These are phyloP conservation scores for Miltochrista miniata DNA, from an alignment of 2,888 invertebrate genomes.

Conservation along the genomic window DNA sequence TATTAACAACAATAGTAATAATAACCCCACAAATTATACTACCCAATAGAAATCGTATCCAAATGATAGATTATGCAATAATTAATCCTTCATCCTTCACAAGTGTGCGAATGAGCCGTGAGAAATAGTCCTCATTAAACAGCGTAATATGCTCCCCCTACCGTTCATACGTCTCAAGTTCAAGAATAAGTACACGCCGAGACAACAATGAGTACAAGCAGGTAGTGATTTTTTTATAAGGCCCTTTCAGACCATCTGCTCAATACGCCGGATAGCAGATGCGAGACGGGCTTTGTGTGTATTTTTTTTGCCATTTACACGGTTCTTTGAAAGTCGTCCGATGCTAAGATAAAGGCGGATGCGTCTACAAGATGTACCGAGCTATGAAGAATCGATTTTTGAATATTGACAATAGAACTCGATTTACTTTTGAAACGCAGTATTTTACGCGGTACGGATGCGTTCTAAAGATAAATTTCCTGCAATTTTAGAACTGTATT, in stretches of 20 bases:
- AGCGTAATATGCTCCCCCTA: slow-evolving; percentile 23
- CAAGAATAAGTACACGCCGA: slow-evolving; percentile 53
- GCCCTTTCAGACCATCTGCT: slow-evolving; percentile 63
- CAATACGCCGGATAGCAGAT: slow-evolving; percentile 68
- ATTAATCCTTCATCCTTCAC: background rate
- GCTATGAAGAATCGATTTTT: slow-evolving; percentile 60
- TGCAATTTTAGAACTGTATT: background rate
- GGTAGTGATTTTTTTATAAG: slow-evolving; percentile 64
- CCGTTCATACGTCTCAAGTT: slow-evolving; percentile 52
- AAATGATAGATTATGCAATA: background rate
- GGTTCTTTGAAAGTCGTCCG: slow-evolving; percentile 35
- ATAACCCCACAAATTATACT: background rate
- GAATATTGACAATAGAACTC: slow-evolving; percentile 62
- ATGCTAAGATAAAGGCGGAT: slow-evolving; percentile 44
- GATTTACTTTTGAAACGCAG: slow-evolving; percentile 33
- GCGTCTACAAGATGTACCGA: slow-evolving; percentile 33
- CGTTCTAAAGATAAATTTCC: slow-evolving; percentile 10
- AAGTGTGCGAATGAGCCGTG: slow-evolving; percentile 8
- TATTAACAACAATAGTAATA: too few relatives aligned
- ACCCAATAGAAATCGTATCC: background rate
- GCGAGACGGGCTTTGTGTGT: slow-evolving; percentile 57
- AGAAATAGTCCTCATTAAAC: slow-evolving; percentile 22
- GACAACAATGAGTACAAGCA: slow-evolving; percentile 53
- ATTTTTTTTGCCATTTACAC: slow-evolving; percentile 49
- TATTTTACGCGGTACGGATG: slow-evolving; percentile 34